phyloP scores from a whole-genome alignment of 2,888 invertebrate species.

The Nesidiocoris tenuis region DNA sequence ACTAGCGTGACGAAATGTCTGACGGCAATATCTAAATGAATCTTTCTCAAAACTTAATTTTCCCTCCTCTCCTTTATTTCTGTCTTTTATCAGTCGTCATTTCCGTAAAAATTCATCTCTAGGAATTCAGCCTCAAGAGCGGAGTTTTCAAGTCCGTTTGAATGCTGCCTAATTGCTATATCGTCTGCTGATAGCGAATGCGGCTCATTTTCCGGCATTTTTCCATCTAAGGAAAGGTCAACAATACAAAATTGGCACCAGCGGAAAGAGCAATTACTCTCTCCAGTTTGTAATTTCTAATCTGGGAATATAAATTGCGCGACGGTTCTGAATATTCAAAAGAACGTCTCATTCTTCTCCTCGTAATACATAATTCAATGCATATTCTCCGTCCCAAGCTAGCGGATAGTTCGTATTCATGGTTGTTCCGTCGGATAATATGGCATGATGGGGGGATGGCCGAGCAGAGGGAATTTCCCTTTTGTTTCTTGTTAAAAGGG shows the following conservation, averaged over 20 bases:
- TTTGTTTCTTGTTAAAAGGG: conserved; percentile 11
- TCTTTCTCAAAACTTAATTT: no score
- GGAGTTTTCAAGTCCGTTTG: no score
- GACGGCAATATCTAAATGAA: no score
- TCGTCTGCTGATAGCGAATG: no score
- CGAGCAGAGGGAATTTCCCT: conserved; percentile 5
- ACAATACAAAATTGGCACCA: neutral
- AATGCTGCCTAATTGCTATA: no score
- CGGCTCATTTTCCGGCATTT: no score
- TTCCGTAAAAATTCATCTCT: no score
- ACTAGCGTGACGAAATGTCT: no score
- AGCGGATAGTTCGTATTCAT: conserved; percentile 38
- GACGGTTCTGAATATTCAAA: conserved; percentile 27
- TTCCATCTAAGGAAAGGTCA: no score
- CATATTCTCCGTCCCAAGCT: conserved; percentile 24
- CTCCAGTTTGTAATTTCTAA: conserved; percentile 27
- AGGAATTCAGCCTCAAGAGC: no score
- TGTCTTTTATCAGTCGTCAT: no score
- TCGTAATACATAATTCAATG: conserved; percentile 34
- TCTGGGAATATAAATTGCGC: conserved; percentile 32
- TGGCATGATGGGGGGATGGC: neutral
- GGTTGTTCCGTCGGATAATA: neutral
- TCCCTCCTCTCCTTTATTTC: no score
- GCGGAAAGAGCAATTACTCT: neutral
- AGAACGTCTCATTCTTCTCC: conserved; percentile 24